These are phyloP conservation scores for Philereme vetulata DNA, from an alignment of 2,888 invertebrate species.

Conservation along the genomic window DNA sequence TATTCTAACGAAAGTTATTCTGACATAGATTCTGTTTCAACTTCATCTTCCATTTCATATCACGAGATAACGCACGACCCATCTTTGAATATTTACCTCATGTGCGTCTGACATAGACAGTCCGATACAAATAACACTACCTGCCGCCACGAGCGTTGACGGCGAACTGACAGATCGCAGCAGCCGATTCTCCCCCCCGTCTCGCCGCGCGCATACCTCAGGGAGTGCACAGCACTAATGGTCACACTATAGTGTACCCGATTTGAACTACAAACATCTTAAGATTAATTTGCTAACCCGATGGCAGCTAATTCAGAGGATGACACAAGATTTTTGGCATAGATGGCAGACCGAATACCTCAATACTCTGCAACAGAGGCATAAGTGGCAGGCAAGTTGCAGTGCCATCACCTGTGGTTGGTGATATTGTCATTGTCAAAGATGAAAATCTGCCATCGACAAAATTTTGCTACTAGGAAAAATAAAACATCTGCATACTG, in stretches of 20 bases:
- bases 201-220: too few species aligned
- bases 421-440: slow-evolving; percentile 28
- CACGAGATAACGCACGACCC: too few species aligned
- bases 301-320: slow-evolving; percentile 41
- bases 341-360: slow-evolving; percentile 42
- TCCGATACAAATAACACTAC: too few species aligned
- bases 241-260: slow-evolving; percentile 9
- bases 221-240: too few species aligned
- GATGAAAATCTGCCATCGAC: slow-evolving; percentile 32
- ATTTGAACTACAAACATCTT: background rate
- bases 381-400: slow-evolving; percentile 38
- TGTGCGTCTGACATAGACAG: too few species aligned
- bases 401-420: slow-evolving; percentile 26
- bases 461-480: slow-evolving; percentile 31
- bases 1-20: too few species aligned
- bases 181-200: too few species aligned
- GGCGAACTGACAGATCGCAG: too few species aligned
- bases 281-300: slow-evolving; percentile 18
- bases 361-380: slow-evolving; percentile 34
- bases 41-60: too few species aligned
- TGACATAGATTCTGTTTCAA: too few species aligned
- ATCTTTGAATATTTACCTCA: too few species aligned
- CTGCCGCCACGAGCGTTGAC: too few species aligned
- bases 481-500: slow-evolving; percentile 31
- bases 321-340: slow-evolving; percentile 42